Conservation (phyloP, 2,888 invertebrate species). For the Drosophila subquinaria region DNA sequence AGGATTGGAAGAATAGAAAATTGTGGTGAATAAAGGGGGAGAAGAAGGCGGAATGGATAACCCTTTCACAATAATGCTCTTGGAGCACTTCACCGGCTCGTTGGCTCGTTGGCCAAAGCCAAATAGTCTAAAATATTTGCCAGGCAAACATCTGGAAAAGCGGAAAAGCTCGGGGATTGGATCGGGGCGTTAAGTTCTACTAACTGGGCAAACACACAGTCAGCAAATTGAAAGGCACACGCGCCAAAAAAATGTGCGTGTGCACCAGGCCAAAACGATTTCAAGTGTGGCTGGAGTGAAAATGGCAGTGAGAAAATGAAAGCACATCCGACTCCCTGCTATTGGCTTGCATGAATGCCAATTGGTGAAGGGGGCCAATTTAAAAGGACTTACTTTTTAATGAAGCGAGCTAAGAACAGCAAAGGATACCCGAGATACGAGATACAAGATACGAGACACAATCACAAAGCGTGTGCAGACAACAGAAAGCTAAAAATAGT, state of each 20-base stretch:
- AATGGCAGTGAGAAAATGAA: slow-evolving; percentile 11
- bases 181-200: slow-evolving; percentile 40
- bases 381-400: slow-evolving; percentile 79
- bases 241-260: slow-evolving; percentile 34
- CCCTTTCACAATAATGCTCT: slow-evolving; percentile 66
- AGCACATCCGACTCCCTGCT: slow-evolving; percentile 12
- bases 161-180: slow-evolving; percentile 27
- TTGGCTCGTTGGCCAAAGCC: slow-evolving; percentile 53
- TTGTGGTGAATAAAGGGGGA: not conserved
- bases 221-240: slow-evolving; percentile 67
- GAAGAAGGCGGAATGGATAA: not conserved
- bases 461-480: slow-evolving; percentile 12
- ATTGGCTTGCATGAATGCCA: slow-evolving; percentile 64
- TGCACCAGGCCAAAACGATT: slow-evolving; percentile 34
- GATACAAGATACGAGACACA: slow-evolving; percentile 5
- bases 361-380: slow-evolving; percentile 67
- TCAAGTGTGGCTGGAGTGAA: not conserved
- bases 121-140: slow-evolving; percentile 66
- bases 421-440: slow-evolving; percentile 35
- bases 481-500: slow-evolving; percentile 21
- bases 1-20: not conserved
- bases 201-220: slow-evolving; percentile 55
- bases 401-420: slow-evolving; percentile 59
- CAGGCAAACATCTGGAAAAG: slow-evolving; percentile 70
- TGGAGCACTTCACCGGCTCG: slow-evolving; percentile 47